Percentiles rank a stretch among this genome's conserved stretches.
Evolutionary conservation across 2,797 vertebrate genomes (phyloP).

Genomic region (Neoniphon sammara): DNA sequence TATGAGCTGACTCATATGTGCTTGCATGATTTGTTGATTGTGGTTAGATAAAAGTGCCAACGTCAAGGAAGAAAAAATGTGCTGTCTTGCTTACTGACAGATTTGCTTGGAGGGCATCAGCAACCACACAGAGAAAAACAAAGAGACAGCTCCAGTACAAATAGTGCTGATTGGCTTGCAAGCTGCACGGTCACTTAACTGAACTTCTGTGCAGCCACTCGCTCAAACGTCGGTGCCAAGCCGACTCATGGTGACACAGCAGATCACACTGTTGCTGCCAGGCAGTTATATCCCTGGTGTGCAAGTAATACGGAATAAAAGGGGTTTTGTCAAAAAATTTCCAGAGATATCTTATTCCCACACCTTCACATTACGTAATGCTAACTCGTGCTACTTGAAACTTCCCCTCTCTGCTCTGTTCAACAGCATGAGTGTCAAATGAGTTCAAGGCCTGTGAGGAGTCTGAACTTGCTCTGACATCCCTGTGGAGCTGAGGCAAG

Average conservation of each 20-base stretch:
- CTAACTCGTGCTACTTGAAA: conserved; percentile 16
- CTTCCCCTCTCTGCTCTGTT: conserved; percentile 34
- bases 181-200: conserved; percentile 56
- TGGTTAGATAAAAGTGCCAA: conserved; percentile 62
- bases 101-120: conserved; percentile 68
- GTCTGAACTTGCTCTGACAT: conserved; percentile 56
- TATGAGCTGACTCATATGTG: conserved; percentile 42
- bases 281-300: conserved; percentile 14
- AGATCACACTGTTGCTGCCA: conserved; percentile 36
- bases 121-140: conserved; percentile 63
- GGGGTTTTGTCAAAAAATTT: conserved; percentile 31
- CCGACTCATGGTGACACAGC: conserved; percentile 26
- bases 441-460: conserved; percentile 42
- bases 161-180: conserved; percentile 57
- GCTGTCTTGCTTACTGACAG: conserved; percentile 61
- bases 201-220: conserved; percentile 36
- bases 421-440: conserved; percentile 36
- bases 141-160: conserved; percentile 59
- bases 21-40: conserved; percentile 57
- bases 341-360: conserved; percentile 19
- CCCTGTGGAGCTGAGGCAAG: conserved; percentile 48
- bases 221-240: neutral
- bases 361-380: conserved; percentile 35
- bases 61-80: conserved; percentile 58
- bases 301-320: conserved; percentile 15